Base-by-base conservation (phyloP, 2,113 vertebrate species). In the Hydrolagus affinis region DNA sequence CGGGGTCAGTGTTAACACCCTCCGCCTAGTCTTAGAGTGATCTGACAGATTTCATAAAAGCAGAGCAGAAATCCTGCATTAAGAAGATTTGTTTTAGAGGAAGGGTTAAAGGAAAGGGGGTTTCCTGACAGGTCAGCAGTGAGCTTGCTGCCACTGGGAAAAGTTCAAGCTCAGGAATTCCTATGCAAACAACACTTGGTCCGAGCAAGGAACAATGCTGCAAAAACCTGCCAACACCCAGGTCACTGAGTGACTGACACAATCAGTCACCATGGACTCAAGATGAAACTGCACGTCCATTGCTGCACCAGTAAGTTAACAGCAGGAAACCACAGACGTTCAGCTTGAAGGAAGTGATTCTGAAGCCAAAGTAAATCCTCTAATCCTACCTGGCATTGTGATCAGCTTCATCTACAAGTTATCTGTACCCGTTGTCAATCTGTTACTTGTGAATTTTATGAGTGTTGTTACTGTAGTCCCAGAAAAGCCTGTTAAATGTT, bases 201-300 rank as follows among this genome's bases (percentile, higher is more conserved):
- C 87, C 70, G 86, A 7, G 59, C 60, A 83, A 88, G 85, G 23
- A 93, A 93, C 92, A 93, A 92, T 91, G 88, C 88, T 90, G 91
- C 90, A 91, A 92, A 91, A 71, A 89, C 76, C 12, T 0, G 1
- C 87, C 71, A 86, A 90, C 89, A 0, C 90, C 90, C 90, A 88
- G 90, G 91, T 91, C 89, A 88, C 73, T 0, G 0, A 83, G 30
- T 76, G 70, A 86, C 0, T 0, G 77, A 85, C 32, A n/a, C 28
- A 76, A 60, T 85, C 60, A 78, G 64, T 88, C 80, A 74, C 66
- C 11, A 12, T 70, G 0, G 0, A 10, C 1, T 0, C 32, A 62
- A 12, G 15, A 60, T 78, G 32, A 28, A 71, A 25, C 68, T 0
- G 72, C 86, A 72, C 0, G 19, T 87, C 86, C 86, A 30, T 66